Conservation (phyloP, 2,888 invertebrate species). For the Hetaerina titia region DNA sequence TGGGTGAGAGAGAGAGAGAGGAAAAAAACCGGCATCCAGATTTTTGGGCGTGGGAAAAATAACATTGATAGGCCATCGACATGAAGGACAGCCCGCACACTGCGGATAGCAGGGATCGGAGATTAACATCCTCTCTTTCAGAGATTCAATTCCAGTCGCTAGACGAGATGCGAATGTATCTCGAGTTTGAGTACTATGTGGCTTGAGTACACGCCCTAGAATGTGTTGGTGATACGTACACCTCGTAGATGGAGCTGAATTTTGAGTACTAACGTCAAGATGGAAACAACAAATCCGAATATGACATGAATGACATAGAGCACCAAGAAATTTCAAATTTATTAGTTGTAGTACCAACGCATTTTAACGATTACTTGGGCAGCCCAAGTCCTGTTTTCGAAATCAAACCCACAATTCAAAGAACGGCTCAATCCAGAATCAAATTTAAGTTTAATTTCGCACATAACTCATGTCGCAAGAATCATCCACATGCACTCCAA, state of each 20-base stretch:
- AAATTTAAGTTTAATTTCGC: too few species aligned
- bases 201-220: not conserved
- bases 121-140: not conserved
- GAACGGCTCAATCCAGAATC: too few species aligned
- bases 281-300: not conserved
- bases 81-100: conserved; percentile 14
- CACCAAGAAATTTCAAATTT: too few species aligned
- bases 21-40: not conserved
- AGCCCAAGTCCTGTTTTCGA: too few species aligned
- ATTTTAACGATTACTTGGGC: too few species aligned
- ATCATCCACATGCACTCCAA: too few species aligned
- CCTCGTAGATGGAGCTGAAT: not conserved
- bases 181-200: not conserved
- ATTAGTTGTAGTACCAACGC: too few species aligned
- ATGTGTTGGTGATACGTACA: not conserved
- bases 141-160: not conserved
- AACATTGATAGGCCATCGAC: not conserved
- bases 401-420: too few species aligned
- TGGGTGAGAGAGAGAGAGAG: not conserved
- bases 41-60: conserved; percentile 21
- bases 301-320: too few species aligned
- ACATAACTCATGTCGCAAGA: too few species aligned
- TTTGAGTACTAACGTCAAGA: not conserved
- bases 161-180: not conserved
- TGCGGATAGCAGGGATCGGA: not conserved